These are phyloP conservation scores for Lutraria lutraria DNA, from an alignment of 2,888 invertebrate species.

Conservation along the genomic window DNA sequence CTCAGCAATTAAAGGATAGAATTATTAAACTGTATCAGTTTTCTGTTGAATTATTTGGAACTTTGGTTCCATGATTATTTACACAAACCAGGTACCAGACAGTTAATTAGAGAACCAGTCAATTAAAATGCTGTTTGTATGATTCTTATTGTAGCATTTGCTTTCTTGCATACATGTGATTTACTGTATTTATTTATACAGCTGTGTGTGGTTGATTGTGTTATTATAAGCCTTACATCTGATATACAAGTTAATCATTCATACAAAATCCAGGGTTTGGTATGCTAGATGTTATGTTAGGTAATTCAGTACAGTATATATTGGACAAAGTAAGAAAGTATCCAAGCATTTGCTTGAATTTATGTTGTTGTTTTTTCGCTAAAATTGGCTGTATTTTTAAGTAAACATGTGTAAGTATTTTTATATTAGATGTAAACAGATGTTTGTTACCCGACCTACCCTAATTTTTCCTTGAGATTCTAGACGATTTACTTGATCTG, in stretches of 20 bases:
- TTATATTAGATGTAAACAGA: too few relatives aligned
- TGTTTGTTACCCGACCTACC: too few relatives aligned
- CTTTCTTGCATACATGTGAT: neutral
- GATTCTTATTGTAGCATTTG: neutral
- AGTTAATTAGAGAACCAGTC: neutral
- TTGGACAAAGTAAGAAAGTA: neutral
- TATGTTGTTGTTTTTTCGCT: too few relatives aligned
- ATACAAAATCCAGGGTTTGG: neutral
- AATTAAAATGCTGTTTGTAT: neutral
- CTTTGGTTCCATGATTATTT: too few relatives aligned
- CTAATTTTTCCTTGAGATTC: too few relatives aligned
- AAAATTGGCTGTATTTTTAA: too few relatives aligned
- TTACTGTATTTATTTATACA: neutral
- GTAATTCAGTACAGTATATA: neutral
- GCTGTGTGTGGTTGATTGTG: slow-evolving; percentile 3
- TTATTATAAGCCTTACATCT: neutral
- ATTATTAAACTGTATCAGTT: too few relatives aligned
- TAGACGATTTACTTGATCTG: too few relatives aligned
- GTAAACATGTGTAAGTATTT: too few relatives aligned
- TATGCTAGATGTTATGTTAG: neutral
- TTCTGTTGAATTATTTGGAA: too few relatives aligned
- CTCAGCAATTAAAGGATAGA: too few relatives aligned
- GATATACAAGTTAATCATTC: neutral
- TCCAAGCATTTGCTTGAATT: too few relatives aligned
- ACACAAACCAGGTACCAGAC: neutral